Base-by-base conservation (phyloP, 2,113 vertebrate genomes). In the Hymenochirus boettgeri region DNA sequence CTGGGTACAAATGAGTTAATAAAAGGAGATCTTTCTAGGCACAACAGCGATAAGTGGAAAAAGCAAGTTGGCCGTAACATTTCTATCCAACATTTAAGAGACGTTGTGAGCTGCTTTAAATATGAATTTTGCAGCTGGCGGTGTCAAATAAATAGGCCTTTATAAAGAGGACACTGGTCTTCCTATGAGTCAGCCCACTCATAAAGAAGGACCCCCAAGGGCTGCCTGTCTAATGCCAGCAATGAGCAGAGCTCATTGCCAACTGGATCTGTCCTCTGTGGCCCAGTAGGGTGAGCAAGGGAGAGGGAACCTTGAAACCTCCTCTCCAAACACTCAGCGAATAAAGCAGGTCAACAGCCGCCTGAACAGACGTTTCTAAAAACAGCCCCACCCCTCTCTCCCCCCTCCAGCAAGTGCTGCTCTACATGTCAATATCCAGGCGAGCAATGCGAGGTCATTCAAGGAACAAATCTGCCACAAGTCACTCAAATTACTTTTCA, bases 291-390 rank as follows among this genome's bases (percentile, higher is more conserved):
- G 39, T 33, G 18, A 50, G 45, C 27, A 7, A 53, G 23, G 31
- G 33, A 29, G 31, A 56, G 54, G 65, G 35, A 59, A 31, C 65
- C 47, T 59, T 59, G 48, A 69, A 69, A 53, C 56, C 47, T 60
- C 57, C 47, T 53, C 33, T 53, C 56, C 65, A 53, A 59, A 53
- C 47, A 59, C 47, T 31, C 56, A 39, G 57, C 33, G 35, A 27
- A 69, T 59, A 59, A 59, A 69, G 65, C 65, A 69, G 65, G 65
- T 69, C 65, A 69, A 69, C 65, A 69, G 56, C 56, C 56, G 48
- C 33, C 64, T 59, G 57, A 46, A 67, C 64, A 59, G 64, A 67
- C 64, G 56, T 67, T 67, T 59, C 64, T 59, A 53, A 69, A 69
- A 52, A 53, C 65, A 53, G 48, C 48, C 65, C 65, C 56, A 59